Conservation (phyloP, 1,140 invertebrate genomes). For the Andricus grossulariae region DNA sequence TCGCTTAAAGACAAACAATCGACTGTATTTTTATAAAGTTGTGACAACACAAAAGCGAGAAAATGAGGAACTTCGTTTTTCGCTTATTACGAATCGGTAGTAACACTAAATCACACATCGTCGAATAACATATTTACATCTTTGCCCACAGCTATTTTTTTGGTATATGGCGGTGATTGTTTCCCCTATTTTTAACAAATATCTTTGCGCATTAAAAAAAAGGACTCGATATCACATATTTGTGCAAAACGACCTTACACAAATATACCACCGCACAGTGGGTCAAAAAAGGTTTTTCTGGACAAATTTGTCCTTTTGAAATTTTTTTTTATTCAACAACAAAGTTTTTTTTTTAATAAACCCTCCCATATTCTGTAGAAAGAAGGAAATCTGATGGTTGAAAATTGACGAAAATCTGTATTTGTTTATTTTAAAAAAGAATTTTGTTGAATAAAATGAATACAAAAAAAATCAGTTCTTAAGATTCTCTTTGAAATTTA, state of each 20-base stretch:
- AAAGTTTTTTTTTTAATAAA: too few species aligned
- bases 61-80: neutral
- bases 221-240: conserved; percentile 6
- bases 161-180: neutral
- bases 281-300: too few species aligned
- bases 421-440: too few species aligned
- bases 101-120: conserved; percentile 1
- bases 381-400: too few species aligned
- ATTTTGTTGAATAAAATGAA: too few species aligned
- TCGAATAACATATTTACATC: conserved; percentile 22
- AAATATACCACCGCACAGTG: too few species aligned
- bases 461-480: too few species aligned
- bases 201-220: neutral
- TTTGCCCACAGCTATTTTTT: conserved; percentile 10
- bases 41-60: neutral
- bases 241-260: conserved; percentile 14
- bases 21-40: conserved; percentile 27
- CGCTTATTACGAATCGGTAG: neutral
- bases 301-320: too few species aligned
- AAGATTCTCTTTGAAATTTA: too few species aligned
- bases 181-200: neutral
- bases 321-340: too few species aligned
- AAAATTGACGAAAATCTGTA: too few species aligned
- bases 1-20: neutral
- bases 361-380: too few species aligned